Percentiles rank a stretch among this genome's conserved stretches.
These are phyloP conservation scores for Scomber japonicus DNA, from an alignment of 2,113 vertebrate genomes.

Conservation along the genomic window DNA sequence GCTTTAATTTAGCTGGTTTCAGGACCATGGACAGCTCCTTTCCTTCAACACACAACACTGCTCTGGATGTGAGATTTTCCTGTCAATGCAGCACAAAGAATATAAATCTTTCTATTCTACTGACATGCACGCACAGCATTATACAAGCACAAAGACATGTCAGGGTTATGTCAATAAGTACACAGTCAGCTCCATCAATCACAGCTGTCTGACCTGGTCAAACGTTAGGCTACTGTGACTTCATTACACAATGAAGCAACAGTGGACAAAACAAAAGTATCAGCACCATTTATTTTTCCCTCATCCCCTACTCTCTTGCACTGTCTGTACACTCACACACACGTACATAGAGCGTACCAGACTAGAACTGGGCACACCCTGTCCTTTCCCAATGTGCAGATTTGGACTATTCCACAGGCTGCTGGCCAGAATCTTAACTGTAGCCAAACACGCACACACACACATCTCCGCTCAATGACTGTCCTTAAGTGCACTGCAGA, in stretches of 20 bases:
- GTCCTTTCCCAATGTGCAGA: neutral
- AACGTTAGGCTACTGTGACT: neutral
- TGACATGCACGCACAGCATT: constrained; percentile 7
- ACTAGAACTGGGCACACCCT: constrained; percentile 10
- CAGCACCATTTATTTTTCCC: neutral
- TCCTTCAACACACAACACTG: neutral
- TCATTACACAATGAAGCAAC: constrained; percentile 10
- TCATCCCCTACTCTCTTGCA: neutral
- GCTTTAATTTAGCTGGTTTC: constrained; percentile 24
- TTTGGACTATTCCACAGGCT: constrained; percentile 3
- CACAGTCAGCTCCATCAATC: constrained; percentile 66
- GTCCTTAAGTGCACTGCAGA: constrained; percentile 5
- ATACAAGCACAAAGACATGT: constrained; percentile 30
- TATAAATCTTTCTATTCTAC: neutral
- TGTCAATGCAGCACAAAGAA: neutral
- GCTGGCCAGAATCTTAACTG: neutral
- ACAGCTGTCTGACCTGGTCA: constrained; percentile 41
- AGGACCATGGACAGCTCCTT: constrained; percentile 54
- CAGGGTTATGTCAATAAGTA: constrained; percentile 58
- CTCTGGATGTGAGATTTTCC: constrained; percentile 6
- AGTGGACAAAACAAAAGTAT: neutral
- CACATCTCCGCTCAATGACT: neutral
- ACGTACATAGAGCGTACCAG: neutral
- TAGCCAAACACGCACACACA: constrained; percentile 1
- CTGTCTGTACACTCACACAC: neutral